phyloP scores from a whole-genome alignment of 2,888 invertebrate genomes.

The Muschampia plurimacula region DNA sequence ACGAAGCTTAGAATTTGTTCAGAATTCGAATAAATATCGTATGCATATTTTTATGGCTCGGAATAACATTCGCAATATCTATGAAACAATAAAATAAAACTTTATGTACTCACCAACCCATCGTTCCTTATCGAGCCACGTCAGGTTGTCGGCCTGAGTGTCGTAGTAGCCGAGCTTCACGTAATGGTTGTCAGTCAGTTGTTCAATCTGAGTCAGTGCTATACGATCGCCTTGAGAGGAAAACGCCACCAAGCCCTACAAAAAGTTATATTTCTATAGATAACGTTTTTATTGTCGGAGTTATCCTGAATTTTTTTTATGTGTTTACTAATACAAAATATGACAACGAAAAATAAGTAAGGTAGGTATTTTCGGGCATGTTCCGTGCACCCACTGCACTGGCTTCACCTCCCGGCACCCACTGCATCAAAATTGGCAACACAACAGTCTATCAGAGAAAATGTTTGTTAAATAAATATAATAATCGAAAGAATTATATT shows the following conservation, averaged over 20 bases:
- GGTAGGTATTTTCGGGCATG: no score
- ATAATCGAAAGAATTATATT: no score
- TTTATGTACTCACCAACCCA: conserved; percentile 91
- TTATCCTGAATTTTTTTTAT: no score
- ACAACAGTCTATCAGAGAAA: no score
- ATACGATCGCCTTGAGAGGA: conserved; percentile 99
- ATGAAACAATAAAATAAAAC: not conserved
- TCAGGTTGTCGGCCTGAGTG: conserved; percentile 97
- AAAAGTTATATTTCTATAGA: conserved; percentile 20
- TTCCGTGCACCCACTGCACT: no score
- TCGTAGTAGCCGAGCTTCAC: conserved; percentile 98
- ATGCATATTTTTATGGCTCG: not conserved
- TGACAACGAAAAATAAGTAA: no score
- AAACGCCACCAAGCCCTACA: conserved; percentile 98
- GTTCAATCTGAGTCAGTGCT: conserved; percentile 99
- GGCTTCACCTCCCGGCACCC: no score
- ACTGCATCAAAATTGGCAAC: no score
- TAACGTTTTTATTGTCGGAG: no score
- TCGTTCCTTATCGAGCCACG: conserved; percentile 95
- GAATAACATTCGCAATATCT: not conserved
- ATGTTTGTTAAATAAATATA: no score
- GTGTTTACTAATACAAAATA: no score
- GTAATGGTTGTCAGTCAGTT: conserved; percentile 97
- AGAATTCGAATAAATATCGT: not conserved
- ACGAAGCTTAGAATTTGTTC: not conserved